Evolutionary conservation across 23 tunicate genomes (phyloP).

Genomic region (Styela plicata): DNA sequence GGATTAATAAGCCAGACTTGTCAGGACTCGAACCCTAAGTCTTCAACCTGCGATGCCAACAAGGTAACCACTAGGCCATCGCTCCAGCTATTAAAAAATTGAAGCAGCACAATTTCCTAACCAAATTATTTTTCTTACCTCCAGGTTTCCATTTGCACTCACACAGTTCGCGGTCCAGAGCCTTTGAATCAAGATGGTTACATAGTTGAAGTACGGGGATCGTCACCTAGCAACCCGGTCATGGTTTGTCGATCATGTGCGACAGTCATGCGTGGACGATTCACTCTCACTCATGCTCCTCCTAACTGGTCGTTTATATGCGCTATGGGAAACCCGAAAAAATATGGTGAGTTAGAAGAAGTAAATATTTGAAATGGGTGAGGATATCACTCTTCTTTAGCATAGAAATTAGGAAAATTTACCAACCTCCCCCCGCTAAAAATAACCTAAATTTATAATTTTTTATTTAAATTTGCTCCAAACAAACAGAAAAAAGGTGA

Average conservation of each 20-base stretch:
- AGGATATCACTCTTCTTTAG: too few species aligned
- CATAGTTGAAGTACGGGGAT: constrained; percentile 32
- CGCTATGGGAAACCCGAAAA: constrained; percentile 52
- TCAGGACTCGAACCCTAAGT: not conserved
- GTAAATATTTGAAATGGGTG: too few species aligned
- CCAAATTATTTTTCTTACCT: too few species aligned
- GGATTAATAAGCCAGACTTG: too few species aligned
- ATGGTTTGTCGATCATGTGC: constrained; percentile 79
- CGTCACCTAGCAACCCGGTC: constrained; percentile 35
- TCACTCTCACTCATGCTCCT: constrained; percentile 49
- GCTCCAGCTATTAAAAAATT: too few species aligned
- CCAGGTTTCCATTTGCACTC: constrained; percentile 77
- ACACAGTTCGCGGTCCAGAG: constrained; percentile 60
- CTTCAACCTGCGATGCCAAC: not conserved
- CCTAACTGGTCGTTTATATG: constrained; percentile 54
- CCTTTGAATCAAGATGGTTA: constrained; percentile 62
- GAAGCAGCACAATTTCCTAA: too few species aligned
- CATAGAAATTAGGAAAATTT: too few species aligned
- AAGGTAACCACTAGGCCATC: too few species aligned
- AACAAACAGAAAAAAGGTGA: too few species aligned
- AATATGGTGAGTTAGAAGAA: constrained; percentile 39
- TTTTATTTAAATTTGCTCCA: too few species aligned
- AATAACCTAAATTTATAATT: too few species aligned
- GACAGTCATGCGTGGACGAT: constrained; percentile 50
- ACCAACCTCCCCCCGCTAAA: too few species aligned